A percentile compares a stretch with the other conserved stretches of the same genome.
These are phyloP conservation scores for Notoglanidium macrostoma DNA, from an alignment of 2,797 vertebrate species.

Conservation along the genomic window DNA sequence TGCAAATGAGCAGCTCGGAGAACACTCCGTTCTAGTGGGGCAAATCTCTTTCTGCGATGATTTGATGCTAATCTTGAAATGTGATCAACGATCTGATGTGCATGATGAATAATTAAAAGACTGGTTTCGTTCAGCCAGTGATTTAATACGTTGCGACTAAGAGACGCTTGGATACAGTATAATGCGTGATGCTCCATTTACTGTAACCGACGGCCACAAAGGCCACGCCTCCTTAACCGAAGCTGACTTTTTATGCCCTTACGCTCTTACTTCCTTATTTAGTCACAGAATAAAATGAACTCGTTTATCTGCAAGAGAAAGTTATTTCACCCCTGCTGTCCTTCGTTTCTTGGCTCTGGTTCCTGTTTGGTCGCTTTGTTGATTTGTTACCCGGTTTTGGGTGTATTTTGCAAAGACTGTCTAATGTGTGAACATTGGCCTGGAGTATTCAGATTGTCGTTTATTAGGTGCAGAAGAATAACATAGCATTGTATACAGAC, in stretches of 20 bases:
- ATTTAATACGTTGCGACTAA: background rate
- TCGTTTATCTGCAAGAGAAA: background rate
- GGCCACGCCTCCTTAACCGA: background rate
- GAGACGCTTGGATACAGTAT: background rate
- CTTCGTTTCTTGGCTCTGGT: background rate
- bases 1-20: conserved; percentile 27
- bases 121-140: background rate
- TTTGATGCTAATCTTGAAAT: background rate
- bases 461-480: background rate
- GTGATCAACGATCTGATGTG: background rate
- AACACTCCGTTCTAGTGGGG: background rate
- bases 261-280: background rate
- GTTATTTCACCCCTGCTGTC: background rate
- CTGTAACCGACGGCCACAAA: background rate
- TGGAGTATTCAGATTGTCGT: background rate
- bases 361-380: background rate
- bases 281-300: background rate
- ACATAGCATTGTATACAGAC: background rate
- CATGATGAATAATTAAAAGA: background rate
- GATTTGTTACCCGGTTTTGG: background rate
- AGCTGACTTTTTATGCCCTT: background rate
- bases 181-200: background rate
- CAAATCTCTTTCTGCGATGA: background rate
- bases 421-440: background rate
- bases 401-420: background rate